These are phyloP conservation scores for Conus canariensis DNA, from an alignment of 2,888 invertebrate species.

Conservation along the genomic window DNA sequence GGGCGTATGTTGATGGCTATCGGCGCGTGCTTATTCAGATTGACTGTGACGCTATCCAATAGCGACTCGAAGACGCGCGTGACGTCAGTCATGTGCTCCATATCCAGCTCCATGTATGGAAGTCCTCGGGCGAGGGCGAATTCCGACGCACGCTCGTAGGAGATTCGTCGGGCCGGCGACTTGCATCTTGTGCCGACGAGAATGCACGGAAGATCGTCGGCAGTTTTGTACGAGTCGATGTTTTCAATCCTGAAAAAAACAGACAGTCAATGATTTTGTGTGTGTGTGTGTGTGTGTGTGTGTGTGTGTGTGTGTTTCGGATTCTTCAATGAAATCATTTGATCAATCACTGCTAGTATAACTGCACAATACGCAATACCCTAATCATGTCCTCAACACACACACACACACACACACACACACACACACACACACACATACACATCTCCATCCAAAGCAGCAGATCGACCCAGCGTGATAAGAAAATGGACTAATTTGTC, in stretches of 20 bases:
- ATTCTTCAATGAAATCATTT: no score
- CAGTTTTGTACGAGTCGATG: conserved; percentile 34
- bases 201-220: conserved; percentile 56
- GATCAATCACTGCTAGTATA: no score
- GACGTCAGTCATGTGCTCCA: conserved; percentile 59
- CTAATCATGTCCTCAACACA: no score
- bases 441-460: no score
- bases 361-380: not conserved
- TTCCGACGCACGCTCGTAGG: conserved; percentile 60
- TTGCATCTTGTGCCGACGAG: conserved; percentile 63
- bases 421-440: no score
- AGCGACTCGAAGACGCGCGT: conserved; percentile 62
- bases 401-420: no score
- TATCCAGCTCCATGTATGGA: conserved; percentile 64
- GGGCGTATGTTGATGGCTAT: conserved; percentile 30
- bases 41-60: conserved; percentile 57
- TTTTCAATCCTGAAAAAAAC: conserved; percentile 34
- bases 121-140: conserved; percentile 62
- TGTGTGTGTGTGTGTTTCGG: no score
- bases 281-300: no score
- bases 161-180: conserved; percentile 54
- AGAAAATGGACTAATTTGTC: no score
- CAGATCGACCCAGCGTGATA: no score
- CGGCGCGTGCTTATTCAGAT: conserved; percentile 5
- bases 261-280: not conserved